Evolutionary conservation across 2,888 invertebrate genomes (phyloP), one percentile per base, ranked within the genome.

Genomic region (Dioctria linearis): DNA sequence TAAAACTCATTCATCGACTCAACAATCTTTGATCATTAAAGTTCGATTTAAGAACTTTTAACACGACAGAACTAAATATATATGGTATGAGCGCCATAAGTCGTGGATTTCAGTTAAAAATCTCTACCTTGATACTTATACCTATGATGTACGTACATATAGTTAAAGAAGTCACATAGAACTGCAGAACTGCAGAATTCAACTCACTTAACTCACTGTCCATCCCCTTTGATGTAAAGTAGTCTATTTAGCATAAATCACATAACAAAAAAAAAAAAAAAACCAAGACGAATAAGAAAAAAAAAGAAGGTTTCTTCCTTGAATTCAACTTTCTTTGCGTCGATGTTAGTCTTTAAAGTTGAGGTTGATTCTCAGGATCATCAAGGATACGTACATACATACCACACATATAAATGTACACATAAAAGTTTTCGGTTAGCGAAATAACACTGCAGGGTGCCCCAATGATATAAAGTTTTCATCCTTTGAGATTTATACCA

Each of bases 211-310:
- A 25, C 25, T 25, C 25, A 25, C 25, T 25, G 25, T 46, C 69
- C 69, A 69, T 69, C 25, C 25, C 49, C 49, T 49, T 49, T 43
- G 69, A 43, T 6, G 46, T 8, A 69, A 49, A 49, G 69, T 69
- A 69, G 69, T 69, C 69, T 49, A 69, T 69, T 69, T 69, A 69
- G 69, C 69, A 69, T 69, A 69, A 69, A 69, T 69, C 69, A 69
- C 49, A 49, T 42, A 69, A 37, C 43, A 69, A 69, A 46, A 69
- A 25, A 25, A 25, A 25, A 25, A 25, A 25, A 25, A 25, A 25
- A 25, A 25, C 0, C 25, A 25, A 25, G 25, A 25, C 25, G 25
- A 25, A 25, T 25, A 25, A 25, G 25, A 25, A 25, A 25, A 25
- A 25, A 25, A 25, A 25, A 25, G 25, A 25, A 25, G 25, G 37